Percentiles rank a stretch among this genome's conserved stretches.
These are phyloP conservation scores for Phyto melanocephala DNA, from an alignment of 2,888 invertebrate species.

Conservation along the genomic window DNA sequence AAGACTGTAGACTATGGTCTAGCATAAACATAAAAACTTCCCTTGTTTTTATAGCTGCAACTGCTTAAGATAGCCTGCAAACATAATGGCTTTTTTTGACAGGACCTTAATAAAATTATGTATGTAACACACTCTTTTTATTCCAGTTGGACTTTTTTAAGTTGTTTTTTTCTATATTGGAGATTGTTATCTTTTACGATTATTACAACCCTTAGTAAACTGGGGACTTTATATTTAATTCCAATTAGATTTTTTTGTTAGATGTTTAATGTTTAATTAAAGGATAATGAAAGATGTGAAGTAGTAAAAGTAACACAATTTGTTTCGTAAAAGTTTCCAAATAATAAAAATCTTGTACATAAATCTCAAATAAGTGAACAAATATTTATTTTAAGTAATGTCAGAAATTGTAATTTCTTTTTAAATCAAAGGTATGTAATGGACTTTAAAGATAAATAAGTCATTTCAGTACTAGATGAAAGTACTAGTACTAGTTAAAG, in stretches of 20 bases:
- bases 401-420: too few species aligned
- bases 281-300: neutral
- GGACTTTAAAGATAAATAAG: too few species aligned
- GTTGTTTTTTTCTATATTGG: neutral
- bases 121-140: neutral
- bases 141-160: constrained; percentile 34
- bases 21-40: constrained; percentile 27
- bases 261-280: neutral
- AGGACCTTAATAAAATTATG: constrained; percentile 48
- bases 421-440: too few species aligned
- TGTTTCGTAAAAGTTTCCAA: too few species aligned
- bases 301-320: too few species aligned
- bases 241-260: neutral
- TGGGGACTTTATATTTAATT: neutral
- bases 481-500: too few species aligned
- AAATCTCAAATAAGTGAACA: too few species aligned
- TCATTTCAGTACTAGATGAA: too few species aligned
- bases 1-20: constrained; percentile 1
- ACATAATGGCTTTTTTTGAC: constrained; percentile 40
- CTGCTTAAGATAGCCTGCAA: neutral
- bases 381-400: too few species aligned
- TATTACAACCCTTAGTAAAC: constrained; percentile 29
- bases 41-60: constrained; percentile 23
- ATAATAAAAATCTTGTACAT: too few species aligned
- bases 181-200: neutral